These are phyloP conservation scores for Drosophila kikkawai DNA, from an alignment of 1,140 invertebrate genomes.

Conservation along the genomic window DNA sequence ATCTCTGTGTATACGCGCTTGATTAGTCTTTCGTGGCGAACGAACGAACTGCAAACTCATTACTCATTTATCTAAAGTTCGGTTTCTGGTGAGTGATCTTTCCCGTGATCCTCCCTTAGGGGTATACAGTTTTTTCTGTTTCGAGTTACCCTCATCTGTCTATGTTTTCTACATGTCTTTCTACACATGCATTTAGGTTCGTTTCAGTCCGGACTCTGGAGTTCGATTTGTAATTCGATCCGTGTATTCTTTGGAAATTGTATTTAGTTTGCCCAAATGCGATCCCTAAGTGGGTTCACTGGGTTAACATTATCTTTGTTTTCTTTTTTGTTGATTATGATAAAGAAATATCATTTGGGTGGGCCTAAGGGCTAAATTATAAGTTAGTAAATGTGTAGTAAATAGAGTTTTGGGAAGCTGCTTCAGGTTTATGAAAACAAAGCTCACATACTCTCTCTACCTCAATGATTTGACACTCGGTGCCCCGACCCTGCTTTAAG, in stretches of 20 bases:
- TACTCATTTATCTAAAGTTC: constrained; percentile 45
- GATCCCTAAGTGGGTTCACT: constrained; percentile 34
- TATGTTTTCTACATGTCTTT: constrained; percentile 2
- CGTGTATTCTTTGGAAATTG: constrained; percentile 35
- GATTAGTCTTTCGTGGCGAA: constrained; percentile 34
- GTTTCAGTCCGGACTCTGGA: background rate
- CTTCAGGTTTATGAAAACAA: background rate
- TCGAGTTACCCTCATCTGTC: constrained; percentile 28
- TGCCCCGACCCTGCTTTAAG: constrained; percentile 4
- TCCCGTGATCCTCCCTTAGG: constrained; percentile 37
- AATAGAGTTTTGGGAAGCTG: background rate
- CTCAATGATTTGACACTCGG: background rate
- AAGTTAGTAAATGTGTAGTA: background rate
- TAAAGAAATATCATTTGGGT: background rate
- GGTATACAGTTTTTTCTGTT: constrained; percentile 8
- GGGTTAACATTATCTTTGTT: constrained; percentile 26
- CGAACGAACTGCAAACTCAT: constrained; percentile 39
- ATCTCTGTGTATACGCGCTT: constrained; percentile 21
- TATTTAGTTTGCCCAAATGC: constrained; percentile 29
- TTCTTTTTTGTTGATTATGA: constrained; percentile 8
- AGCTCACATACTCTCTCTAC: background rate
- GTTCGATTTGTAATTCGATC: constrained; percentile 36
- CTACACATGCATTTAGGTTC: constrained; percentile 24
- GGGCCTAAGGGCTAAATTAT: background rate
- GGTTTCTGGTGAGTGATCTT: constrained; percentile 39